phyloP scores from a whole-genome alignment of 1,140 invertebrate species.

The Cotesia typhae region DNA sequence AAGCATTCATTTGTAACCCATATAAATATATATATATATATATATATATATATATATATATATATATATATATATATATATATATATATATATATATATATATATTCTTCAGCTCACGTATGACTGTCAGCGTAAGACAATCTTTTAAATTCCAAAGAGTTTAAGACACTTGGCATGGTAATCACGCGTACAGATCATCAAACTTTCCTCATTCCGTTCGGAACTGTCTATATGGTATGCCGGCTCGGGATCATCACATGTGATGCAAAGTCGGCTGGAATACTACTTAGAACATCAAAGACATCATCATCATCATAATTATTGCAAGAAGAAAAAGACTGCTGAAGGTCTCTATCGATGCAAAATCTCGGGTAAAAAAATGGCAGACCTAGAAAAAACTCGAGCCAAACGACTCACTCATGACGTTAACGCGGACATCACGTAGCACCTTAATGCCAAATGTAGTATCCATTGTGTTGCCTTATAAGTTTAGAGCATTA shows the following conservation, averaged over 20 bases:
- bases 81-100: conserved; percentile 4
- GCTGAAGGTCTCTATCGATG: too few species aligned
- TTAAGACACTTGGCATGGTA: too few species aligned
- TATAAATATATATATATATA: not conserved
- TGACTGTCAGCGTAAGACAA: not conserved
- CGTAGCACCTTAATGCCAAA: conserved; percentile 63
- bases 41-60: not conserved
- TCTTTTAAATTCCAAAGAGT: too few species aligned
- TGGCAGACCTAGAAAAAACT: not conserved
- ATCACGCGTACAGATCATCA: too few species aligned
- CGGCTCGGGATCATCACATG: not conserved
- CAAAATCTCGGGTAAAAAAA: too few species aligned
- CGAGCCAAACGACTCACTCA: not conserved
- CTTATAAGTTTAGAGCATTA: conserved; percentile 54
- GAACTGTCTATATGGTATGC: too few species aligned
- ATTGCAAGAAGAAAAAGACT: too few species aligned
- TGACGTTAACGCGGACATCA: conserved; percentile 41
- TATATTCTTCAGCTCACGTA: not conserved
- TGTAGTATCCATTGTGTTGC: conserved; percentile 60
- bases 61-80: not conserved
- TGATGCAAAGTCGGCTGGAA: too few species aligned
- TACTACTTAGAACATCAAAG: too few species aligned
- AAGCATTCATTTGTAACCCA: not conserved
- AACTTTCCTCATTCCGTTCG: too few species aligned
- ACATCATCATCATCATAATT: too few species aligned